phyloP scores from a whole-genome alignment of 2,888 invertebrate genomes.

The Eueremaeus valkanovi region DNA sequence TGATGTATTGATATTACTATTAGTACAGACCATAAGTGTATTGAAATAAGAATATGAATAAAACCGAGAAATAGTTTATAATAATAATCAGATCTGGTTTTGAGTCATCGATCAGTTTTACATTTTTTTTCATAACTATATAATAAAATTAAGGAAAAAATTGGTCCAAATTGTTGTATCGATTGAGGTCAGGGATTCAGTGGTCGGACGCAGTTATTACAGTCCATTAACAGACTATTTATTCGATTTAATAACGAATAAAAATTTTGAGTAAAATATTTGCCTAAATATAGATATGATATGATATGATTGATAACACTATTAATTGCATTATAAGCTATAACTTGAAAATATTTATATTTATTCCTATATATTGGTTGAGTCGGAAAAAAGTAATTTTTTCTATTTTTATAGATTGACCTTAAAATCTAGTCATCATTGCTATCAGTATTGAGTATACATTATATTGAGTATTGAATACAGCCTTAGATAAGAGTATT shows the following conservation, averaged over 20 bases:
- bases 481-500: no score
- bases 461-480: no score
- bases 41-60: neutral
- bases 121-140: neutral
- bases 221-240: constrained; percentile 14
- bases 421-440: no score
- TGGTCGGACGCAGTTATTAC: constrained; percentile 6
- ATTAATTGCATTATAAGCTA: constrained; percentile 23
- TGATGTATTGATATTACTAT: neutral
- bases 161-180: constrained; percentile 10
- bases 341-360: no score
- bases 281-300: no score
- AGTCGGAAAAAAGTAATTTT: no score
- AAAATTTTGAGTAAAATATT: neutral
- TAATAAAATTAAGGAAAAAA: neutral
- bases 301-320: neutral
- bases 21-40: no score
- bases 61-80: neutral
- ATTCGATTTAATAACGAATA: constrained; percentile 3
- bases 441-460: no score
- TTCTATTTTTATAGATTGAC: no score
- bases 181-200: constrained; percentile 25
- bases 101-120: constrained; percentile 26
- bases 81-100: constrained; percentile 12
- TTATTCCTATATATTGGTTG: no score